These are phyloP conservation scores for Sebastes nivosus DNA, from an alignment of 2,797 vertebrate species.

Conservation along the genomic window DNA sequence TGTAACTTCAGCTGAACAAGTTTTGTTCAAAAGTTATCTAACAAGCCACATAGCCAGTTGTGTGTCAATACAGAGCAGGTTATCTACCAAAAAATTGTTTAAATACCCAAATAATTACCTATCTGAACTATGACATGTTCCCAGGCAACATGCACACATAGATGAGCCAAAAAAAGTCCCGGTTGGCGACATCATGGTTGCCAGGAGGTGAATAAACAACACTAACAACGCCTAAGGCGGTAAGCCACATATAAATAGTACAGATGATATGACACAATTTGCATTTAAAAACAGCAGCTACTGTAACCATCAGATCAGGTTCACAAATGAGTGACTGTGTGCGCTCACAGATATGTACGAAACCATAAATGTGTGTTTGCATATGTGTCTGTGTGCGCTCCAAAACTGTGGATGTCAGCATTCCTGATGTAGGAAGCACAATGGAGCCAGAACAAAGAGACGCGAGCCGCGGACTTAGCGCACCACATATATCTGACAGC, in stretches of 20 bases:
- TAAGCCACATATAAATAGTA: slow-evolving; percentile 58
- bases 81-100: background rate
- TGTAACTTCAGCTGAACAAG: slow-evolving; percentile 1
- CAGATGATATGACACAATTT: slow-evolving; percentile 55
- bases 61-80: background rate
- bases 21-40: background rate
- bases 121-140: slow-evolving; percentile 20
- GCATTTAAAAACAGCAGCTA: slow-evolving; percentile 37
- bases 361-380: slow-evolving; percentile 57
- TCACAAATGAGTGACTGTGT: slow-evolving; percentile 3
- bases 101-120: background rate
- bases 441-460: slow-evolving; percentile 75
- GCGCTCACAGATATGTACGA: slow-evolving; percentile 28
- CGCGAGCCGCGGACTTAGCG: slow-evolving; percentile 66
- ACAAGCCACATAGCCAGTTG: background rate
- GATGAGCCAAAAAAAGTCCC: slow-evolving; percentile 30
- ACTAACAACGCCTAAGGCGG: slow-evolving; percentile 38
- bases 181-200: slow-evolving; percentile 32
- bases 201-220: slow-evolving; percentile 49
- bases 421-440: slow-evolving; percentile 80
- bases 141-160: slow-evolving; percentile 29
- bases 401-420: slow-evolving; percentile 79
- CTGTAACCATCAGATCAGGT: background rate
- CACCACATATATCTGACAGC: slow-evolving; percentile 47
- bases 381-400: slow-evolving; percentile 40